Evolutionary conservation across 2,113 vertebrate species (phyloP).

Genomic region (Chiloscyllium plagiosum): DNA sequence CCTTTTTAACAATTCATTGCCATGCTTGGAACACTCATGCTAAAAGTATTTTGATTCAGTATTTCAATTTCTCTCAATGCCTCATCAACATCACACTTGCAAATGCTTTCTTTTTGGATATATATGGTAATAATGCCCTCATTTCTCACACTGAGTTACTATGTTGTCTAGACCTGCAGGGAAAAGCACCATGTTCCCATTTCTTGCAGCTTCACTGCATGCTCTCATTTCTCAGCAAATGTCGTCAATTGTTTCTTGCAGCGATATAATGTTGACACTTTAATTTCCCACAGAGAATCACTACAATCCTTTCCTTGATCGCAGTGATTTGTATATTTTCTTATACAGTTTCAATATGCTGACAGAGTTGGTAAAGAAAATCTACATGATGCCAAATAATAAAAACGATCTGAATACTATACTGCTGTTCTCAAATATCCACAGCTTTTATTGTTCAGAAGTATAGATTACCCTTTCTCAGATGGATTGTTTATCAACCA

Average conservation of each 20-base stretch:
- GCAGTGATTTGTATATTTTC: slow-evolving; percentile 2
- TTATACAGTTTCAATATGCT: not conserved
- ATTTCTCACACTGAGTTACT: slow-evolving; percentile 9
- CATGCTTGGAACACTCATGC: not conserved
- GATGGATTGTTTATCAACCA: not conserved
- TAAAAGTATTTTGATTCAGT: not conserved
- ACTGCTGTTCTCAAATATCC: not conserved
- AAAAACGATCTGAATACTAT: not conserved
- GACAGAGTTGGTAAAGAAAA: not conserved
- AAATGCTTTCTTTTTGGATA: not conserved
- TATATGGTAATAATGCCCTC: not conserved
- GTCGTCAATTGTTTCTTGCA: not conserved
- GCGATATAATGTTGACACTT: slow-evolving; percentile 19
- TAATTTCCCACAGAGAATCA: not conserved
- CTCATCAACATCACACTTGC: not conserved
- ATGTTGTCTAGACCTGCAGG: not conserved
- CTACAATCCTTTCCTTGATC: not conserved
- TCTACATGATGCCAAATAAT: not conserved
- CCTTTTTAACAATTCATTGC: not conserved
- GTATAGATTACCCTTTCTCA: not conserved
- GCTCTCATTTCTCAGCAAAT: not conserved
- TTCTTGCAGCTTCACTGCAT: not conserved
- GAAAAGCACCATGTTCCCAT: not conserved
- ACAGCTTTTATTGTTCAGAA: not conserved
- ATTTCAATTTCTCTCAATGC: not conserved